A percentile compares a stretch with the other conserved stretches of the same genome.
Conservation (phyloP, 2,888 invertebrate genomes). For the Eugnorisma glareosa region DNA sequence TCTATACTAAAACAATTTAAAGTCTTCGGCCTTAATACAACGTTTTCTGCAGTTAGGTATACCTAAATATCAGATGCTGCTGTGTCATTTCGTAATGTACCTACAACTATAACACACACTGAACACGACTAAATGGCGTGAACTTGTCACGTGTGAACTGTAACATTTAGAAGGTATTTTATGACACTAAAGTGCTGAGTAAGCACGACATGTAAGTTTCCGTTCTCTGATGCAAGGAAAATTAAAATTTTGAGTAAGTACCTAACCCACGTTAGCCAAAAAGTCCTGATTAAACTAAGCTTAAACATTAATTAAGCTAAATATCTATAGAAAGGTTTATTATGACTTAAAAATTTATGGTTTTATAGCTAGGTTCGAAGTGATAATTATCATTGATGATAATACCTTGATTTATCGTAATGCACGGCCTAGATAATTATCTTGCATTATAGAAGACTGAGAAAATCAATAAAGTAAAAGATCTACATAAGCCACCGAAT, state of each 20-base stretch:
- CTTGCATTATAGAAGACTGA: too few relatives aligned
- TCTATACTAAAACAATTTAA: neutral
- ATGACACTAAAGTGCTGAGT: constrained; percentile 13
- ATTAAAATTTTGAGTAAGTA: neutral
- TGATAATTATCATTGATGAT: too few relatives aligned
- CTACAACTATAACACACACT: neutral
- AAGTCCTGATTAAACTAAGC: neutral
- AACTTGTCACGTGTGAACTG: constrained; percentile 26
- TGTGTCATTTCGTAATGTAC: neutral
- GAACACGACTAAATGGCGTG: constrained; percentile 5
- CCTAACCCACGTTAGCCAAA: neutral
- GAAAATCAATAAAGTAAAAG: too few relatives aligned
- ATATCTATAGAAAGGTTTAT: neutral
- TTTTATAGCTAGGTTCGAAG: neutral
- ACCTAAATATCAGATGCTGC: constrained; percentile 1
- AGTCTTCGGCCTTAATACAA: neutral
- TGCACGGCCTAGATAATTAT: too few relatives aligned
- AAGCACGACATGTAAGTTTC: neutral
- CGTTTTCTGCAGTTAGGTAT: neutral
- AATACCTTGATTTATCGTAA: too few relatives aligned
- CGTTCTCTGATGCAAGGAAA: neutral
- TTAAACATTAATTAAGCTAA: neutral
- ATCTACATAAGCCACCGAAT: too few relatives aligned
- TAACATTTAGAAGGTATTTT: neutral
- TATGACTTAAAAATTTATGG: neutral